A percentile compares a stretch with the other conserved stretches of the same genome.
Conservation (phyloP, 2,113 vertebrate species). For the Pituophis catenifer region DNA sequence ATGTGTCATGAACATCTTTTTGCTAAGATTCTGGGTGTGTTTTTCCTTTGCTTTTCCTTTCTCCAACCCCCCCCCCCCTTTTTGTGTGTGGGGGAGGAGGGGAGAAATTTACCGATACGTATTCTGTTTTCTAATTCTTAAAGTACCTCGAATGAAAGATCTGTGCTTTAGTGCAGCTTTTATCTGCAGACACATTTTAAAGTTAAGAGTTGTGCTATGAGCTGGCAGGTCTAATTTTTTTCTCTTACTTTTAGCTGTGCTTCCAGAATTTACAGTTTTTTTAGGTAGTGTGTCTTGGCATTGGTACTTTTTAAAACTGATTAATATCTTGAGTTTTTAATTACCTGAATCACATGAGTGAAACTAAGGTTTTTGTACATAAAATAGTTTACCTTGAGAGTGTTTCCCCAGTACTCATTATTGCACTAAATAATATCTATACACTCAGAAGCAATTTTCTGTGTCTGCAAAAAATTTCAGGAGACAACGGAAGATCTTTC, state of each 20-base stretch:
- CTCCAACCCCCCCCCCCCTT: fast-evolving
- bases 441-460: background rate
- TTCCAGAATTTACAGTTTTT: background rate
- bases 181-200: background rate
- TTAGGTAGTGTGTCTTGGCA: background rate
- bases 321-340: background rate
- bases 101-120: background rate
- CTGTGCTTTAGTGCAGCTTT: background rate
- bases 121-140: background rate
- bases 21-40: background rate
- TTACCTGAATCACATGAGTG: background rate
- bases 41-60: background rate
- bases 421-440: background rate
- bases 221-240: background rate
- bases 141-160: background rate
- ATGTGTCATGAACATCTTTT: background rate
- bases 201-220: background rate
- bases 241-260: background rate
- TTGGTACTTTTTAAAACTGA: background rate
- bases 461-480: background rate
- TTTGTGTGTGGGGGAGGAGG: fast-evolving
- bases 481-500: background rate
- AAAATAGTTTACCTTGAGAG: background rate
- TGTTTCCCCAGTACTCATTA: background rate
- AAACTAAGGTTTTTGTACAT: background rate